Base-by-base conservation (phyloP, 2,113 vertebrate genomes). In the Rhinichthys klamathensis region DNA sequence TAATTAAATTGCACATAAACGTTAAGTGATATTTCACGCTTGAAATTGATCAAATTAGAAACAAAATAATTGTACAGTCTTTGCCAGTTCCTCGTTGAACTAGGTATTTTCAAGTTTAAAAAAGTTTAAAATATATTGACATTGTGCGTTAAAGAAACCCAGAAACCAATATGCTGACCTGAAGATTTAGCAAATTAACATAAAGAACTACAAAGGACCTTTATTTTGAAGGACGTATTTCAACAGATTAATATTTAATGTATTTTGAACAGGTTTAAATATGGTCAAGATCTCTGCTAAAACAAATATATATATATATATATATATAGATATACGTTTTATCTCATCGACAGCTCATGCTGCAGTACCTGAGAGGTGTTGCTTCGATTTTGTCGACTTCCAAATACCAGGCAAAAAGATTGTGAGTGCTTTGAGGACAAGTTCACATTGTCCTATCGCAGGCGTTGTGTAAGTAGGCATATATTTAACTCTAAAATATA, bases 381-480 rank as follows among this genome's bases (percentile, higher is more conserved):
- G 86, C 56, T 84, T 81, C 32, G 6, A 12, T 1, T 84, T 81
- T n/a, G 1, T 51, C n/a, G 51, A 35, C 27, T 44, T 32, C 6
- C 35, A 41, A 38, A 81, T 87, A 46, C 86, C 82, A 3, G 2
- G 0, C 5, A 1, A 3, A 13, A 38, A 21, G 12, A 23, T 87
- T 16, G 1, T 16, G 23, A 9, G 15, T 2, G 25, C 65, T 7
- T 0, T 13, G 23, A 81, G 23, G 56, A 75, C 44, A 18, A 0
- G 8, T 27, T 18, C 38, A 7, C 2, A 2, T 1, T 87, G 83
- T 4, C 25, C 27, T 1, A 4, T 2, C 0, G 0, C 16, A 12
- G 83, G 76, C 2, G 30, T 58, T 41, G 2, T 87, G 86, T 87
- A 84, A 80, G 77, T 84, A 49, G 2, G 0, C 8, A 8, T 83